phyloP scores from a whole-genome alignment of 2,888 invertebrate species.

The Parnassius orleans region DNA sequence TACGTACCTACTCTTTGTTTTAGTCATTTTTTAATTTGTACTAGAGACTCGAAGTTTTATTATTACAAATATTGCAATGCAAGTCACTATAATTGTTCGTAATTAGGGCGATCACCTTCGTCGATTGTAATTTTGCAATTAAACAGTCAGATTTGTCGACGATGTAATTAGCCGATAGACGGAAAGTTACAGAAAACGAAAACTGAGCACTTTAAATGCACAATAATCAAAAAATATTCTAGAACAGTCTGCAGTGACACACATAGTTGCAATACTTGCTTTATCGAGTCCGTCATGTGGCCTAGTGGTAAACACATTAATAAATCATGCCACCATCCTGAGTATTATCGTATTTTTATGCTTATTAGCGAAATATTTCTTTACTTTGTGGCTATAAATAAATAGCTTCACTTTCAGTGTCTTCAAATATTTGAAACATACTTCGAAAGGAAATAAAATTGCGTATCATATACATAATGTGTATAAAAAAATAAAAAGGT shows the following conservation, averaged over 20 bases:
- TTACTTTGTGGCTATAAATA: slow-evolving; percentile 1
- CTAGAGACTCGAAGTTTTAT: background rate
- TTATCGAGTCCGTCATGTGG: slow-evolving; percentile 10
- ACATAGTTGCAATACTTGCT: slow-evolving; percentile 21
- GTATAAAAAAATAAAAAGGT: too few species aligned
- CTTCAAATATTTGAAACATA: background rate
- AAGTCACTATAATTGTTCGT: slow-evolving; percentile 12
- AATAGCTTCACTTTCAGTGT: background rate
- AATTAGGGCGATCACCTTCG: slow-evolving; percentile 17
- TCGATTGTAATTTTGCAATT: slow-evolving; percentile 5
- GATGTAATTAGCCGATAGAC: background rate
- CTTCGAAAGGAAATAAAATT: too few species aligned
- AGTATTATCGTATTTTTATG: slow-evolving; percentile 23
- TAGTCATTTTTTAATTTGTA: too few species aligned
- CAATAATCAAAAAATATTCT: slow-evolving; percentile 9
- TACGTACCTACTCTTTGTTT: too few species aligned
- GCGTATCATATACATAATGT: too few species aligned
- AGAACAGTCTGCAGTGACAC: slow-evolving; percentile 15
- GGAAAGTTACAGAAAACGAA: slow-evolving; percentile 2
- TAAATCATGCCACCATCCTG: slow-evolving; percentile 22
- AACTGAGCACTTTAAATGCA: slow-evolving; percentile 3
- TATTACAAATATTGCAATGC: slow-evolving; percentile 10
- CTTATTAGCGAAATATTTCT: slow-evolving; percentile 17
- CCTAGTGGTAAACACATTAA: slow-evolving; percentile 10
- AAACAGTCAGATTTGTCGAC: slow-evolving; percentile 2